A percentile compares a stretch with the other conserved stretches of the same genome.
Conservation (phyloP, 2,797 vertebrate species). For the Lepilemur septentrionalis region DNA sequence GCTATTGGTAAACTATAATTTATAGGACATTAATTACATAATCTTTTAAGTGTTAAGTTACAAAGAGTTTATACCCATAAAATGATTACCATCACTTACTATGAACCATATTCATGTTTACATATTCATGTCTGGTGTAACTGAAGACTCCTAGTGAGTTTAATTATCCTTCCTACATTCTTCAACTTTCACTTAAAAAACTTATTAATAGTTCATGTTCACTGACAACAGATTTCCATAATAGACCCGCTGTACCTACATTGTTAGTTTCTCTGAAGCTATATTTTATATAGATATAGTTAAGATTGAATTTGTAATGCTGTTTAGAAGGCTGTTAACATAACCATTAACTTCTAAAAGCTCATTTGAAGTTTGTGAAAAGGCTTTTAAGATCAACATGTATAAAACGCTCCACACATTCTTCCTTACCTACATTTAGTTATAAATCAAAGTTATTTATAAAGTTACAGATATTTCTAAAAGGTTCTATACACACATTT, state of each 20-base stretch:
- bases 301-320: constrained; percentile 1
- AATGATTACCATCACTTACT: constrained; percentile 16
- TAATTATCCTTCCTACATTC: constrained; percentile 14
- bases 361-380: neutral
- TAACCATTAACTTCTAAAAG: constrained; percentile 21
- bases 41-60: constrained; percentile 21
- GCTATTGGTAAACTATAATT: constrained; percentile 22
- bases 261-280: neutral
- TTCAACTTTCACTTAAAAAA: constrained; percentile 16
- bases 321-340: neutral
- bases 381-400: constrained; percentile 30
- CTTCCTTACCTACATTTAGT: neutral
- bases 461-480: neutral
- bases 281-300: constrained; percentile 5
- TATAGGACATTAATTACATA: constrained; percentile 6
- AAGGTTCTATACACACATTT: constrained; percentile 20
- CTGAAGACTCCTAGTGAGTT: neutral
- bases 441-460: neutral
- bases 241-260: neutral
- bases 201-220: neutral
- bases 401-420: constrained; percentile 15
- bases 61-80: neutral
- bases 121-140: neutral
- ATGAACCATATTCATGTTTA: neutral
- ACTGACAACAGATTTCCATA: neutral